Conservation (phyloP, 1,140 invertebrate species). For the Mizuhopecten yessoensis region DNA sequence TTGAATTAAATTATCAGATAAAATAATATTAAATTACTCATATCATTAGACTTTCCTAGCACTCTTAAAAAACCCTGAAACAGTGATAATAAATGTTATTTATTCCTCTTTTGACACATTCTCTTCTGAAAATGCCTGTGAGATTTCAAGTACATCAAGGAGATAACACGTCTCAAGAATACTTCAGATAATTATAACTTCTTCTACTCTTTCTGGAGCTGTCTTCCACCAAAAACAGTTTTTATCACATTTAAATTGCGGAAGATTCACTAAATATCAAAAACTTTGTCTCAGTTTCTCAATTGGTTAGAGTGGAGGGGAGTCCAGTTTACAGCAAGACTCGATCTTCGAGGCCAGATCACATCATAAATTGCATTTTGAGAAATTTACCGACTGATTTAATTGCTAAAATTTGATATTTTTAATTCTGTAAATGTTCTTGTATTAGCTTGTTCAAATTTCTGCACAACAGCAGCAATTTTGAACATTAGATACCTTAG, state of each 20-base stretch:
- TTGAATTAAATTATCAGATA: background rate
- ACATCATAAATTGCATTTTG: background rate
- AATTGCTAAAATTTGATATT: no score
- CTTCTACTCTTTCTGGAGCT: background rate
- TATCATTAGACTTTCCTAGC: background rate
- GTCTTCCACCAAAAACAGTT: background rate
- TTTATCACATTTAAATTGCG: background rate
- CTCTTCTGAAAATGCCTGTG: background rate
- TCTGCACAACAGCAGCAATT: no score
- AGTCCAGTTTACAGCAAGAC: background rate
- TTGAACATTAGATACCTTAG: no score
- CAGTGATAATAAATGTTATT: background rate
- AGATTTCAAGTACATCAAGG: background rate
- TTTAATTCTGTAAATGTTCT: no score
- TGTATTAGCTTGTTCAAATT: no score
- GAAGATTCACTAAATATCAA: conserved; percentile 29
- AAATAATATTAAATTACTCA: background rate
- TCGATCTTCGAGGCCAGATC: background rate
- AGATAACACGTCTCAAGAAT: background rate
- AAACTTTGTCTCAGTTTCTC: background rate
- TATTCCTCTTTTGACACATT: background rate
- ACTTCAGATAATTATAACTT: conserved; percentile 27
- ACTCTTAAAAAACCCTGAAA: background rate
- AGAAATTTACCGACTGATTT: no score
- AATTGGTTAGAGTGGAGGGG: background rate